These are phyloP conservation scores for Istiophorus platypterus DNA, from an alignment of 2,113 vertebrate species.

Conservation along the genomic window DNA sequence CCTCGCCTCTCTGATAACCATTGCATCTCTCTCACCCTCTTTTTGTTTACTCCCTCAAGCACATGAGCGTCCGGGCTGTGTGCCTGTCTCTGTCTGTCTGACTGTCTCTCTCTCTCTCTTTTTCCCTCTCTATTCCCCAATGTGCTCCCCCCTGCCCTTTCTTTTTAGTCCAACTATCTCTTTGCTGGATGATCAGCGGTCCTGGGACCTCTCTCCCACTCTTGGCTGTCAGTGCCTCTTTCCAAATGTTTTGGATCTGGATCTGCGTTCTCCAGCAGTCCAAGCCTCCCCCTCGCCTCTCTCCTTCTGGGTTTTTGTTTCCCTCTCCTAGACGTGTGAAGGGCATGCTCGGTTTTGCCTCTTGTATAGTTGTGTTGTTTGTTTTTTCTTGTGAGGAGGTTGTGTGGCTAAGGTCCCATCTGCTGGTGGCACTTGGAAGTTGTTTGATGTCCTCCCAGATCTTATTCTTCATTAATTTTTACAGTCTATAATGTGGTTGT, in stretches of 20 bases:
- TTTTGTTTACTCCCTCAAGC: not conserved
- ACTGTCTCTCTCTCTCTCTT: too few species aligned
- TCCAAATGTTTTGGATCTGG: too few species aligned
- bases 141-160: too few species aligned
- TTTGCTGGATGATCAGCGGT: not conserved
- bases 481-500: not conserved
- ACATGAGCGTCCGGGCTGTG: not conserved
- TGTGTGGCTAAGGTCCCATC: not conserved
- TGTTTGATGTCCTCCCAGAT: not conserved
- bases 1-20: not conserved
- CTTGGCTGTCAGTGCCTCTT: too few species aligned
- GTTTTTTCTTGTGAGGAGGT: not conserved
- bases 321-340: too few species aligned
- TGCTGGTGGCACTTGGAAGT: too few species aligned
- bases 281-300: not conserved
- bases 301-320: not conserved
- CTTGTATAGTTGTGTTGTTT: not conserved
- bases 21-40: too few species aligned
- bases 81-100: too few species aligned
- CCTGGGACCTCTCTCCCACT: too few species aligned
- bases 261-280: too few species aligned
- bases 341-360: not conserved
- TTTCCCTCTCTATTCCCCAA: too few species aligned
- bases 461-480: not conserved
- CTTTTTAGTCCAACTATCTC: too few species aligned